Conservation (phyloP, 2,888 invertebrate genomes). For the Conus canariensis region DNA sequence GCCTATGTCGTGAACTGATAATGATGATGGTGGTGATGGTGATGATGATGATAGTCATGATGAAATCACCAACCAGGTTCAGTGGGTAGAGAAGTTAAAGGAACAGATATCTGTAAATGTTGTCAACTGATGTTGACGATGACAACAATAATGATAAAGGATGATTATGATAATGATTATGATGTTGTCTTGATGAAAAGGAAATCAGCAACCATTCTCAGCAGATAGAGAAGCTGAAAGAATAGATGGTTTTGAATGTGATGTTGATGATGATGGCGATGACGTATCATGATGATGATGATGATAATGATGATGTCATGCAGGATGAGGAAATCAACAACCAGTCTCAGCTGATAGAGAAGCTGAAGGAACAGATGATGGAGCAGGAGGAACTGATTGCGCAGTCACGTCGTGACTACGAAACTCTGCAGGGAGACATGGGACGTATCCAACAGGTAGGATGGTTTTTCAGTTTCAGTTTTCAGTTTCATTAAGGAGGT, state of each 20-base stretch:
- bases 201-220: background rate
- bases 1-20: no score
- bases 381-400: slow-evolving; percentile 91
- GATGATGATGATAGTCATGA: no score
- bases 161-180: background rate
- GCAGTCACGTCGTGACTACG: slow-evolving; percentile 91
- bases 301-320: no score
- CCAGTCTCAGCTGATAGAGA: background rate
- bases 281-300: background rate
- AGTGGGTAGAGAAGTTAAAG: no score
- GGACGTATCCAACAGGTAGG: slow-evolving; percentile 81
- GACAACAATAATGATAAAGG: no score
- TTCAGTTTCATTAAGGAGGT: background rate
- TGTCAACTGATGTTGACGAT: no score
- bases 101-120: no score
- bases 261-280: background rate
- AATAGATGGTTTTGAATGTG: background rate
- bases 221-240: background rate
- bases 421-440: slow-evolving; percentile 96
- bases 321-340: slow-evolving; percentile 83
- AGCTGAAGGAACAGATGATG: slow-evolving; percentile 83
- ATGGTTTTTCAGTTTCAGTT: background rate
- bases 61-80: no score
- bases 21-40: no score
- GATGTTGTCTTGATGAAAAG: slow-evolving; percentile 78